Base-by-base conservation (phyloP, 2,888 invertebrate genomes). In the Ectemnius cavifrons region DNA sequence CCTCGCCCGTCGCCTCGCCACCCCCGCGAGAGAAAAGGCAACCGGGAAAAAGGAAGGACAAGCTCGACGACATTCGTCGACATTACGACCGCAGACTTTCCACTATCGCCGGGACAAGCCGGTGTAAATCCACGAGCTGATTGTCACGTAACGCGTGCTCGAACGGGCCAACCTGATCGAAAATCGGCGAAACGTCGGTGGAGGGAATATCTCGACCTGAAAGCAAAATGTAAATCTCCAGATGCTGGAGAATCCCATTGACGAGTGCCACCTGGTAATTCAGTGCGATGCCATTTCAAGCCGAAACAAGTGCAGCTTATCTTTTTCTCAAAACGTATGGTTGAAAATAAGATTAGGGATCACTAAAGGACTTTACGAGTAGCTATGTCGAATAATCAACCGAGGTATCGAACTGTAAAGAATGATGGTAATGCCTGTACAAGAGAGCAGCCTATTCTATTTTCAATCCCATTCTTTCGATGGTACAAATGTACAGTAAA, bases 1-100 rank as follows among this genome's bases (percentile, higher is more conserved):
- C 80, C 81, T 83, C 79, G 79, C 71, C 37, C 77, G 66, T 70
- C 45, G 78, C 60, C 71, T 11, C 77, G 66, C 73, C 45, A 74
- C 60, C 56, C 60, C 8, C 37, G 46, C 16, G 56, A 52, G 63
- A 69, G 71, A 18, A 47, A 23, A 63, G 27, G 52, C 8, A 52
- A 6, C 11, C 37, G 58, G 57, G 52, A 23, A 49, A 67, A 70
- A 59, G 63, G 16, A 62, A 16, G 49, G 57, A 56, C 59, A 71
- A 62, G 70, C 47, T 67, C 63, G 65, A 70, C 27, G 73, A 77
- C 77, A 71, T 65, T 62, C 68, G 70, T 67, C 74, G 68, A 58
- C 77, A 63, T 71, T 65, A 62, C 68, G 65, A 37, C 8, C 46
- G 13, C 63, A 56, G 69, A 78, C 23, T 67, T 70, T 67, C 47